Conservation (phyloP, 1,140 invertebrate genomes). For the Apis cerana region DNA sequence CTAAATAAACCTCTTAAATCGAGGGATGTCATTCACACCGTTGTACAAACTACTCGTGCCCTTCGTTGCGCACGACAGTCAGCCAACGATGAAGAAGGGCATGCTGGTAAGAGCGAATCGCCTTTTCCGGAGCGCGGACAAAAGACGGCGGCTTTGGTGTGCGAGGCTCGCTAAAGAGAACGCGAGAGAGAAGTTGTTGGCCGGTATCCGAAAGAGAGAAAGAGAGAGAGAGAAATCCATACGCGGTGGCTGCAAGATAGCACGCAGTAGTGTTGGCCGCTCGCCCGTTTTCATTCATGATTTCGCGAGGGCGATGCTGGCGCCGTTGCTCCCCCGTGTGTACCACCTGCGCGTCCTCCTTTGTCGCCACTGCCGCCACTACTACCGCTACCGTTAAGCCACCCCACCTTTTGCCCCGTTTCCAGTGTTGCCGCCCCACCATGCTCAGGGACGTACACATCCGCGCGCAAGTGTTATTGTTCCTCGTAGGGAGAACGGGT, state of each 20-base stretch:
- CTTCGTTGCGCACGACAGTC: neutral
- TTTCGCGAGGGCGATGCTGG: conserved; percentile 63
- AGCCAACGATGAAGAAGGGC: neutral
- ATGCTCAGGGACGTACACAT: conserved; percentile 27
- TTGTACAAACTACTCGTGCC: neutral
- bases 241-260: conserved; percentile 29
- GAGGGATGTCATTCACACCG: neutral
- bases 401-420: conserved; percentile 1
- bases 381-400: conserved; percentile 1
- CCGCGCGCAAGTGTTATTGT: conserved; percentile 12
- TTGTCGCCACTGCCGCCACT: conserved; percentile 25
- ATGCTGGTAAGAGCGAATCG: conserved; percentile 16
- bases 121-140: conserved; percentile 49
- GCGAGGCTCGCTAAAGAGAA: neutral
- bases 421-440: conserved; percentile 6
- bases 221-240: conserved; percentile 27
- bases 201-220: conserved; percentile 19
- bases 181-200: neutral
- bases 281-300: conserved; percentile 77
- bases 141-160: conserved; percentile 22
- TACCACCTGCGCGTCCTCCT: conserved; percentile 60
- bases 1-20: conserved; percentile 10
- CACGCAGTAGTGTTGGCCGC: conserved; percentile 58
- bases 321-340: conserved; percentile 42
- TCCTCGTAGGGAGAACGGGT: neutral